phyloP scores from a whole-genome alignment of 2,888 invertebrate species.

The Protonemura montana region DNA sequence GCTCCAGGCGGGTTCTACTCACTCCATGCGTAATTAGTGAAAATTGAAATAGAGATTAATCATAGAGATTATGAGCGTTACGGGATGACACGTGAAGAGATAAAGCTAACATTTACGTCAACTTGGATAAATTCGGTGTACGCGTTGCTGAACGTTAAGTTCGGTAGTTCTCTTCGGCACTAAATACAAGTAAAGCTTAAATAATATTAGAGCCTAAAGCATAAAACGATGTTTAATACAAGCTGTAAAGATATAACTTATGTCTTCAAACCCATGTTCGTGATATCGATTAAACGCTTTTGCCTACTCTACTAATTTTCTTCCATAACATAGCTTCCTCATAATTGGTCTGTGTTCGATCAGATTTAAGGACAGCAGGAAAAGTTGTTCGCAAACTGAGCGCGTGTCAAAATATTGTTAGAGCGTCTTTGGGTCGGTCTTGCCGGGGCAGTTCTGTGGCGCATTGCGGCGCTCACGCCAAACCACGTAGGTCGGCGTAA shows the following conservation, averaged over 20 bases:
- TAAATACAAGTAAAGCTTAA: no score
- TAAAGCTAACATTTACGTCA: not conserved
- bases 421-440: not conserved
- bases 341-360: not conserved
- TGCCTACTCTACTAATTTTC: not conserved
- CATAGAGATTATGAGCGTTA: not conserved
- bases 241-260: not conserved
- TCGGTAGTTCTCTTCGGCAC: no score
- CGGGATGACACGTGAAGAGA: not conserved
- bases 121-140: not conserved
- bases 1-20: not conserved
- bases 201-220: not conserved
- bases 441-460: not conserved
- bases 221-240: not conserved
- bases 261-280: not conserved
- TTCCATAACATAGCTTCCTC: not conserved
- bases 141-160: not conserved
- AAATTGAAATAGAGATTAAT: not conserved
- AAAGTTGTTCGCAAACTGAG: not conserved
- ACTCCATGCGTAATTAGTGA: not conserved
- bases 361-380: not conserved
- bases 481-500: not conserved
- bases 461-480: not conserved
- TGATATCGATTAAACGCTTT: not conserved
- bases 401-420: constrained; percentile 12